Percentiles rank a stretch among this genome's conserved stretches.
phyloP scores from a whole-genome alignment of 1,140 invertebrate genomes.

The Phymorhynchus buccinoides region DNA sequence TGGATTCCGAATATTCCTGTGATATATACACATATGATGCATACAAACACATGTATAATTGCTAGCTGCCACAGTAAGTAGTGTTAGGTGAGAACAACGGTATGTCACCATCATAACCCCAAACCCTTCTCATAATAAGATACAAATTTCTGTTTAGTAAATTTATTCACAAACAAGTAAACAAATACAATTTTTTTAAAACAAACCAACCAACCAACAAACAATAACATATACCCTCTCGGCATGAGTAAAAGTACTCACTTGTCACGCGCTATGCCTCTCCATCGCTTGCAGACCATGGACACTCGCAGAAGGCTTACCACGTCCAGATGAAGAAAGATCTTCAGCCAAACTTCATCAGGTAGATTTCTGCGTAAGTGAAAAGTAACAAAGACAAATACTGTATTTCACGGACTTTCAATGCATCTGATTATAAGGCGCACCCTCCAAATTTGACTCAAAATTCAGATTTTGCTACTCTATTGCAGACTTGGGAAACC shows the following conservation, averaged over 20 bases:
- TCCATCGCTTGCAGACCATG: constrained; percentile 55
- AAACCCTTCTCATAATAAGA: too few relatives aligned
- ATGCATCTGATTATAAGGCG: too few relatives aligned
- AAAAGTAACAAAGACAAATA: not conserved
- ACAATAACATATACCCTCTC: too few relatives aligned
- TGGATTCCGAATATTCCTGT: too few relatives aligned
- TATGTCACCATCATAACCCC: too few relatives aligned
- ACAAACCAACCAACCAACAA: not conserved
- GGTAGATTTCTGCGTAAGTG: constrained; percentile 49
- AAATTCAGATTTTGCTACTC: too few relatives aligned
- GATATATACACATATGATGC: too few relatives aligned
- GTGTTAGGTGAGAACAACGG: too few relatives aligned
- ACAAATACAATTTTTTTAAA: not conserved
- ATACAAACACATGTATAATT: too few relatives aligned
- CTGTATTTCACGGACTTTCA: not conserved
- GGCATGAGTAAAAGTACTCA: constrained; percentile 33
- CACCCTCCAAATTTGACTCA: too few relatives aligned
- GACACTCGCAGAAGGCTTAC: constrained; percentile 48
- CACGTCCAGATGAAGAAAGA: constrained; percentile 54
- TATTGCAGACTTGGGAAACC: not conserved
- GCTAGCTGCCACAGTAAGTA: too few relatives aligned
- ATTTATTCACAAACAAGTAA: not conserved
- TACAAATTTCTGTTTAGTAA: not conserved
- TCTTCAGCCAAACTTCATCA: constrained; percentile 59
- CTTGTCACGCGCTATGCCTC: constrained; percentile 56